These are phyloP conservation scores for Microctenopoma stevenorrisi DNA, from an alignment of 2,797 vertebrate species.

Conservation along the genomic window DNA sequence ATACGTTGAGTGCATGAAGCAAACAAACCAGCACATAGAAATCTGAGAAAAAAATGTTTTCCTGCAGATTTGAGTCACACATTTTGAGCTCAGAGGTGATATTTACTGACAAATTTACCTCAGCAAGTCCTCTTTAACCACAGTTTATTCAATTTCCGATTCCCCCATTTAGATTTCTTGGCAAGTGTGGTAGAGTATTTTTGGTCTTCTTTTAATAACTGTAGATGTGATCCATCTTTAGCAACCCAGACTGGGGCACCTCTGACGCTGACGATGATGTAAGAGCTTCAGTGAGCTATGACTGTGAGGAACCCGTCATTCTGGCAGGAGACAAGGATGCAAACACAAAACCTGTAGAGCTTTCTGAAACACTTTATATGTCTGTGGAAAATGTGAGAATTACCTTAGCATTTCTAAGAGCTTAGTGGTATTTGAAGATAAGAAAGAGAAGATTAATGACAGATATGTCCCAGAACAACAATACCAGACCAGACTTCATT, in stretches of 20 bases:
- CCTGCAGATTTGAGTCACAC: conserved; percentile 26
- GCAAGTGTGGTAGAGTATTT: conserved; percentile 49
- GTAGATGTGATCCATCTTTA: conserved; percentile 60
- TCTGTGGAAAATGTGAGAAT: neutral
- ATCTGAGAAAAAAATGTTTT: conserved; percentile 3
- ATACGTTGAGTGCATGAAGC: conserved; percentile 1
- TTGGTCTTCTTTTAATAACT: conserved; percentile 61
- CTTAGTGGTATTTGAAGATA: conserved; percentile 60
- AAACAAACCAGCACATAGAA: conserved; percentile 10
- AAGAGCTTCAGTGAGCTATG: conserved; percentile 40
- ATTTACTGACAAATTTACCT: conserved; percentile 41
- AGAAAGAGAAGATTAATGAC: conserved; percentile 62
- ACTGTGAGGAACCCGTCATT: conserved; percentile 19
- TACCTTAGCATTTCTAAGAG: conserved; percentile 37
- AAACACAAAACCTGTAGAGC: conserved; percentile 3
- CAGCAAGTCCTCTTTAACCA: conserved; percentile 25
- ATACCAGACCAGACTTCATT: conserved; percentile 29
- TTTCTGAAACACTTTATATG: neutral
- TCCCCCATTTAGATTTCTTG: conserved; percentile 51
- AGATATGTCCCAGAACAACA: conserved; percentile 54
- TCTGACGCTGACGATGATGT: conserved; percentile 65
- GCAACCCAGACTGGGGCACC: conserved; percentile 39
- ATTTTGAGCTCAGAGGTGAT: conserved; percentile 21
- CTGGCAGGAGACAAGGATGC: conserved; percentile 8
- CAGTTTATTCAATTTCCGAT: conserved; percentile 30